Evolutionary conservation across 1,140 invertebrate genomes (phyloP), one percentile per base, ranked within the genome.

Genomic region (Calycopis cecrops): DNA sequence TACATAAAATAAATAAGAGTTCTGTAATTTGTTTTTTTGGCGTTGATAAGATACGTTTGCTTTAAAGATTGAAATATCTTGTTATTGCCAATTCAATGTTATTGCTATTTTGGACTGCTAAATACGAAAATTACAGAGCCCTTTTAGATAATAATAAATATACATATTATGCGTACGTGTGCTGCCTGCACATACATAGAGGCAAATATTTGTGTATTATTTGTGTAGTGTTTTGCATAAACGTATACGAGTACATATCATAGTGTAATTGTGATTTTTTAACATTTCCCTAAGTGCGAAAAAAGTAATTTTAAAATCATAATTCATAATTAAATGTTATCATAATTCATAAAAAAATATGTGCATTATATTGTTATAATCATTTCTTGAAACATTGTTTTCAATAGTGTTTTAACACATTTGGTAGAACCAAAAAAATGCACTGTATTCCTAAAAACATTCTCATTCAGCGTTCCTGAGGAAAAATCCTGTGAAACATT

Each of bases 401-500:
- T 14, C 40, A 16, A 44, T 44, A 12, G 21, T 28, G 21, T 28
- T 28, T 2, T 44, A 44, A 44, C 14, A 44, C 17, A 42, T 12
- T 16, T 44, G 14, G 40, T 12, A 14, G n/a, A 16, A 40, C 4
- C 12, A 40, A 44, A 16, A 44, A 44, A 44, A n/a, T n/a, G 14
- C 14, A 44, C 14, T 17, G 4, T 44, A 44, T 9, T 44, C 6
- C 21, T 9, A 9, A 17, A 44, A 18, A 44, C 9, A 44, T 44
- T 40, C 14, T 12, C 14, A 14, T 28, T n/a, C 40, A 44, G 40
- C n/a, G 17, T 7, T 16, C 12, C 35, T 37, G 9, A 44, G 14
- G 8, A 16, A 44, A 44, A 44, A 16, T 44, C 16, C 35, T 14
- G 40, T 44, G 40, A 18, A 44, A 44, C 40, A 44, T 16, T 44